Percentiles rank a stretch among this genome's conserved stretches.
Conservation (phyloP, 2,113 vertebrate genomes). For the Hydrochoerus hydrochaeris region DNA sequence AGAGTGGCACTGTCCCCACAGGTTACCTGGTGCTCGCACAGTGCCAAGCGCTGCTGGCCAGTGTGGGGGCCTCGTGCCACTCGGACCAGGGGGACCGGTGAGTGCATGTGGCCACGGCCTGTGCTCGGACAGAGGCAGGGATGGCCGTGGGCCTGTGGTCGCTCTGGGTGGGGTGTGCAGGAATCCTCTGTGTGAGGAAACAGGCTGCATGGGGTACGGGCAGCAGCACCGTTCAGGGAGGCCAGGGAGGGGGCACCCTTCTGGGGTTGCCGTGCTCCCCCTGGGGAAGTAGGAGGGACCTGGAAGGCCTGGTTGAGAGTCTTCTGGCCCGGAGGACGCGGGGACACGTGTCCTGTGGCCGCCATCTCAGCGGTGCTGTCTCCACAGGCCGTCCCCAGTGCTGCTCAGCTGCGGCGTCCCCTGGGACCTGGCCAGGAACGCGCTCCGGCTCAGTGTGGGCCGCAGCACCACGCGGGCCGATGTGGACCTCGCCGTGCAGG, state of each 20-base stretch:
- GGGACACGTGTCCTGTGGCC: too few relatives aligned
- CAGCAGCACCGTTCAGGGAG: too few relatives aligned
- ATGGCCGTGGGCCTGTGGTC: too few relatives aligned
- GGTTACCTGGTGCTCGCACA: slow-evolving; percentile 90
- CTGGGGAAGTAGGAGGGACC: too few relatives aligned
- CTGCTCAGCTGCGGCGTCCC: slow-evolving; percentile 93
- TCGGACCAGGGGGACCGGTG: slow-evolving; percentile 92
- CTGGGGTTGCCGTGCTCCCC: too few relatives aligned
- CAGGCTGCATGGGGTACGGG: too few relatives aligned
- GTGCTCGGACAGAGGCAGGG: background rate
- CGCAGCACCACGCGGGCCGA: slow-evolving; percentile 89
- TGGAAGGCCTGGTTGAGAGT: too few relatives aligned
- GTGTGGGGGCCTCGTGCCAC: slow-evolving; percentile 96
- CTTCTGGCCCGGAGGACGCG: background rate
- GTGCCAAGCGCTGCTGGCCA: slow-evolving; percentile 92
- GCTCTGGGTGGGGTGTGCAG: too few relatives aligned
- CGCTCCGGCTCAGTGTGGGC: slow-evolving; percentile 94
- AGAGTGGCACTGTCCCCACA: slow-evolving; percentile 73
- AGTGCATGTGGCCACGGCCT: background rate
- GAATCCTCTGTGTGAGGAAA: background rate
- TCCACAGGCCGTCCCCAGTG: slow-evolving; percentile 92
- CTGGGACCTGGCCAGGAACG: slow-evolving; percentile 89
- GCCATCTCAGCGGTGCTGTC: accelerated
- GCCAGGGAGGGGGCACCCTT: too few relatives aligned
- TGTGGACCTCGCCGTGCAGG: slow-evolving; percentile 92